phyloP scores from a whole-genome alignment of 92 coral and sea anemone species.

The Zoanthus sociatus region DNA sequence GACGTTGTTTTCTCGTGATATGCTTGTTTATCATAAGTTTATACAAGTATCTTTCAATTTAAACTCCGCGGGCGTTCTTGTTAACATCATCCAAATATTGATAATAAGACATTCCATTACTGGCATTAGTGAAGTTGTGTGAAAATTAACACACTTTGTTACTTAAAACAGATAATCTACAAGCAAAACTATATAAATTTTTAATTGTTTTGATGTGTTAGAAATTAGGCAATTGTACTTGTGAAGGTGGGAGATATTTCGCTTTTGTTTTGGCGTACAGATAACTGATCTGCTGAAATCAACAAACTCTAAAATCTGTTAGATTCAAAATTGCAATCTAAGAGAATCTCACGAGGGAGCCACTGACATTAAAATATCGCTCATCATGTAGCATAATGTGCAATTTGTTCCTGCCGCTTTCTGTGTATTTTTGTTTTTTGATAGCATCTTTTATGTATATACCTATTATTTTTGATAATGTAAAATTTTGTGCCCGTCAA shows the following conservation, averaged over 20 bases:
- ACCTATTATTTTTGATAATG: no score
- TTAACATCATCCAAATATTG: background rate
- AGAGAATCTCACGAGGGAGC: no score
- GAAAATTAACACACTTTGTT: background rate
- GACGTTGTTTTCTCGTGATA: background rate
- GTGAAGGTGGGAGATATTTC: background rate
- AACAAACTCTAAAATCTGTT: no score
- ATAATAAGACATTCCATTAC: background rate
- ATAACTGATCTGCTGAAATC: no score
- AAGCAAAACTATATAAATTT: slow-evolving; percentile 9
- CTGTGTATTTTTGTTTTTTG: no score
- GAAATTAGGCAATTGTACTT: background rate
- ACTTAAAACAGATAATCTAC: background rate
- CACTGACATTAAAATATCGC: no score
- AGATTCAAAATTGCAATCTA: no score
- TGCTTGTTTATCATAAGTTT: slow-evolving; percentile 26
- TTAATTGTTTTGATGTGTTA: background rate
- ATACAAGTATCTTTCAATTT: slow-evolving; percentile 20
- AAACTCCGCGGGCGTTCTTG: slow-evolving; percentile 27
- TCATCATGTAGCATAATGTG: no score
- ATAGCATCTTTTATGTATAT: no score
- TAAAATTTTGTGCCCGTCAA: no score
- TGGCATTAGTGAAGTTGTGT: background rate
- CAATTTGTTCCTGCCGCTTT: no score
- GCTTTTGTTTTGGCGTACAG: no score